Evolutionary conservation across 2,113 vertebrate species (phyloP).

Genomic region (Mugil cephalus): DNA sequence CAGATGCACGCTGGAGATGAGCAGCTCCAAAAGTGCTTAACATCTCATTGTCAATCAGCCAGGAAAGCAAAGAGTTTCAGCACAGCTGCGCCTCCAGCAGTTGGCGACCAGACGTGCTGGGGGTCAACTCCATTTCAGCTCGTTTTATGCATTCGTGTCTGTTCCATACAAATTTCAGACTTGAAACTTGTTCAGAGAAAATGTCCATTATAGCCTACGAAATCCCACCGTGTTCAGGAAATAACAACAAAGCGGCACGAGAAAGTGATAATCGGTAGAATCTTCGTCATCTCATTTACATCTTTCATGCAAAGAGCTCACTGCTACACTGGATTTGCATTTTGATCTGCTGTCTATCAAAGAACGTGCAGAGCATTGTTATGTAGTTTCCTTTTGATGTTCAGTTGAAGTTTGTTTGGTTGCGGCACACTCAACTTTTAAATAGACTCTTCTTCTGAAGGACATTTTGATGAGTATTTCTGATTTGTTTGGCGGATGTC

Average conservation of each 20-base stretch:
- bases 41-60: conserved; percentile 46
- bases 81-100: conserved; percentile 55
- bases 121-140: conserved; percentile 21
- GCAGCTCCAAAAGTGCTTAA: conserved; percentile 30
- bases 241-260: background rate
- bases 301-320: background rate
- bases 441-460: conserved; percentile 9
- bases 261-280: background rate
- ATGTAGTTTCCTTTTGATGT: conserved; percentile 29
- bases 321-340: conserved; percentile 3
- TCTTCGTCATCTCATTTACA: conserved; percentile 13
- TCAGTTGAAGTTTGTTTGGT: conserved; percentile 2
- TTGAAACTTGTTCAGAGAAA: background rate
- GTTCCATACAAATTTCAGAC: background rate
- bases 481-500: too few relatives aligned
- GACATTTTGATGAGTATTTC: background rate
- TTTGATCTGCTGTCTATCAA: conserved; percentile 40
- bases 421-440: conserved; percentile 2
- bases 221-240: background rate
- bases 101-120: background rate
- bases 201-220: background rate
- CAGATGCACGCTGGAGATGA: conserved; percentile 48
- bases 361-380: background rate
- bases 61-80: conserved; percentile 19
- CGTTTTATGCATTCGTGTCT: background rate